Conservation (phyloP, 1,140 invertebrate genomes). For the Cotesia glomerata region DNA sequence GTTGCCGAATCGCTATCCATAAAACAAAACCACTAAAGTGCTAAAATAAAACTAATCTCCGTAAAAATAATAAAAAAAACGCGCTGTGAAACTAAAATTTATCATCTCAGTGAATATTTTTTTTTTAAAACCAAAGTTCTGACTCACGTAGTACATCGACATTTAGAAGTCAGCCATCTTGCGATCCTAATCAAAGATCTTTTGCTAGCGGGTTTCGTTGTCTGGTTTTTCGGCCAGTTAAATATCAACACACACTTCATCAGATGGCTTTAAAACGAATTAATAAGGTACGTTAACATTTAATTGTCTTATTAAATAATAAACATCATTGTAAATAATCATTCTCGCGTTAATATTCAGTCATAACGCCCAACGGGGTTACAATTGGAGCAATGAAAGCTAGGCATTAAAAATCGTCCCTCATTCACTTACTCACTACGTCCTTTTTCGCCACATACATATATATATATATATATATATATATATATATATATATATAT, state of each 20-base stretch:
- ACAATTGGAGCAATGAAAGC: constrained; percentile 56
- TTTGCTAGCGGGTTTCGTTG: constrained; percentile 64
- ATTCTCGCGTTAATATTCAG: constrained; percentile 41
- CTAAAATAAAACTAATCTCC: not conserved
- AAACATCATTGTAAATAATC: constrained; percentile 16
- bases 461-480: constrained; percentile 32
- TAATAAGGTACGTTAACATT: constrained; percentile 83
- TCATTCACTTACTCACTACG: not conserved
- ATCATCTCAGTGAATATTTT: no score
- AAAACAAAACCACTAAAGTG: no score
- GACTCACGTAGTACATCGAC: constrained; percentile 60
- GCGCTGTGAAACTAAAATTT: no score
- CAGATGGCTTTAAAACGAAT: constrained; percentile 96
- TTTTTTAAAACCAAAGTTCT: constrained; percentile 31
- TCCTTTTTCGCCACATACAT: constrained; percentile 3
- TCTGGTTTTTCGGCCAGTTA: constrained; percentile 62
- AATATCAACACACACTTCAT: constrained; percentile 64
- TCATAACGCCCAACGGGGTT: constrained; percentile 63
- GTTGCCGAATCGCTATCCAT: not conserved
- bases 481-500: not conserved
- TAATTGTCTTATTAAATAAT: constrained; percentile 11
- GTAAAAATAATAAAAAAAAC: no score
- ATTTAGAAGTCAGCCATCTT: constrained; percentile 65
- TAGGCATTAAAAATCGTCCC: constrained; percentile 45
- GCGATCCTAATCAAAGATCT: constrained; percentile 67